A percentile compares a stretch with the other conserved stretches of the same genome.
Conservation (phyloP, 2,888 invertebrate genomes). For the Pherbina coryleti region DNA sequence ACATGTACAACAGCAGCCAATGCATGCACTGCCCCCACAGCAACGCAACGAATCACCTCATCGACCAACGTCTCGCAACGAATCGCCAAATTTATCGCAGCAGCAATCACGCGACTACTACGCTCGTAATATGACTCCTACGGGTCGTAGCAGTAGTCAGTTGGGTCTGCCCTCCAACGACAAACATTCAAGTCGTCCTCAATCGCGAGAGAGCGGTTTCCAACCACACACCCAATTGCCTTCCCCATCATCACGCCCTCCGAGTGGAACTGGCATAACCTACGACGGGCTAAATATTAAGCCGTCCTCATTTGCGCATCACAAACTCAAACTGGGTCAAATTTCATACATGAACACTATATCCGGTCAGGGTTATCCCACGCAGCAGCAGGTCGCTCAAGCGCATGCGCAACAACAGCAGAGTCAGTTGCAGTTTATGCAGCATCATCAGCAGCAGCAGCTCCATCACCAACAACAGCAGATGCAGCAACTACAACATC, state of each 20-base stretch:
- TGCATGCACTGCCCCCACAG: constrained; percentile 45
- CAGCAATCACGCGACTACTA: constrained; percentile 43
- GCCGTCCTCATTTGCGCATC: constrained; percentile 67
- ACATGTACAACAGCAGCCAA: constrained; percentile 35
- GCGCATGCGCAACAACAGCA: constrained; percentile 49
- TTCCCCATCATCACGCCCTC: constrained; percentile 58
- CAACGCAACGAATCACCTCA: constrained; percentile 58
- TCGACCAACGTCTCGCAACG: constrained; percentile 61
- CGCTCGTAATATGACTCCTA: not conserved
- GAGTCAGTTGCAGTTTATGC: constrained; percentile 42
- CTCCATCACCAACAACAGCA: constrained; percentile 60
- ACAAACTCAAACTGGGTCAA: constrained; percentile 67
- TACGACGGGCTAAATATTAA: constrained; percentile 59
- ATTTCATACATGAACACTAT: constrained; percentile 57
- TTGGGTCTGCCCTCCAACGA: constrained; percentile 51
- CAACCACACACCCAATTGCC: constrained; percentile 50
- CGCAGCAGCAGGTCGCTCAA: constrained; percentile 40
- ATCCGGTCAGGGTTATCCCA: constrained; percentile 45
- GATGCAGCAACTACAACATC: constrained; percentile 47
- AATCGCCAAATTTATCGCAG: constrained; percentile 57
- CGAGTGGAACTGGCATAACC: constrained; percentile 52
- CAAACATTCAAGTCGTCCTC: constrained; percentile 62
- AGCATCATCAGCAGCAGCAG: constrained; percentile 45
- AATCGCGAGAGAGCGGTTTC: constrained; percentile 62
- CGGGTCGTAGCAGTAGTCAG: not conserved